phyloP scores from a whole-genome alignment of 2,113 vertebrate species.

The Anhinga anhinga region DNA sequence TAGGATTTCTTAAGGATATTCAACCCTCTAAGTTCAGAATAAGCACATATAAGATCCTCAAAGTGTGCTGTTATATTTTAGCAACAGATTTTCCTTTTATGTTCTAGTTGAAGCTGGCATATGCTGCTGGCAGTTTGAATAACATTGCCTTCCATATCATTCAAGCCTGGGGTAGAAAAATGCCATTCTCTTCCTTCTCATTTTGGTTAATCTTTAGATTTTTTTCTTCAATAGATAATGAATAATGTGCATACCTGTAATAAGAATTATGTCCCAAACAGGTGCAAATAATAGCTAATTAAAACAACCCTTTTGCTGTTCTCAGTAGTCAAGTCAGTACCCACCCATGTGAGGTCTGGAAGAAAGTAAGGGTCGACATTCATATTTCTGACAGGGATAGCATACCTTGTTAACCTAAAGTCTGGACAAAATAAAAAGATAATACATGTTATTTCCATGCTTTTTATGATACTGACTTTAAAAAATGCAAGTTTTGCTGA shows the following conservation, averaged over 20 bases:
- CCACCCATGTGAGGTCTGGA: neutral
- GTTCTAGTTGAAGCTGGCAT: constrained; percentile 37
- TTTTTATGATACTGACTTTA: neutral
- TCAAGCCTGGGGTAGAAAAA: neutral
- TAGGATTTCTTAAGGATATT: neutral
- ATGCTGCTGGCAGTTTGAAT: constrained; percentile 8
- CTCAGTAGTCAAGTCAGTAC: neutral
- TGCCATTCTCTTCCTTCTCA: neutral
- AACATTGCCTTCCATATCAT: neutral
- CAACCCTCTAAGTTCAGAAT: neutral
- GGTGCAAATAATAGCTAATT: neutral
- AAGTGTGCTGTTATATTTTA: neutral
- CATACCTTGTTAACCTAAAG: neutral
- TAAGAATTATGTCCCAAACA: neutral
- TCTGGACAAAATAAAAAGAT: neutral
- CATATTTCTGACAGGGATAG: neutral
- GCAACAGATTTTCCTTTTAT: constrained; percentile 21
- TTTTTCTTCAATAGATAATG: neutral
- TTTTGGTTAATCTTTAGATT: neutral
- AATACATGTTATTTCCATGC: neutral
- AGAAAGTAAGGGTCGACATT: neutral
- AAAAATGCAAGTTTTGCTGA: neutral
- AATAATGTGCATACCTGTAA: neutral
- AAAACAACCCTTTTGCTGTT: neutral
- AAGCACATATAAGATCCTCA: neutral